Conservation (phyloP, 2,888 invertebrate species). For the Sussaba pulchella region DNA sequence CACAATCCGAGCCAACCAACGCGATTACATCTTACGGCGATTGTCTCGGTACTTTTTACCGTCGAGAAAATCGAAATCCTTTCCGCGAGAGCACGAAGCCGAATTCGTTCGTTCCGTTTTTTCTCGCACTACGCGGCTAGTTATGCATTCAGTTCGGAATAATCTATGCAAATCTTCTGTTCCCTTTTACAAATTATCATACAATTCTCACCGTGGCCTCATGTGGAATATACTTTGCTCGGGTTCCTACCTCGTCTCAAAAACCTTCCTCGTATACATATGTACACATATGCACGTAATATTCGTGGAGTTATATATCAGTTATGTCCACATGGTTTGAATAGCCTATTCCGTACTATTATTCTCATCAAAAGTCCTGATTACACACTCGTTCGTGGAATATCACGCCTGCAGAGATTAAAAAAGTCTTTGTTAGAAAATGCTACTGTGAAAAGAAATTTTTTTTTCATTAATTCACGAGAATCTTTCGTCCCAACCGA, state of each 20-base stretch:
- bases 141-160: conserved; percentile 39
- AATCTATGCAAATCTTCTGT: conserved; percentile 48
- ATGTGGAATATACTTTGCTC: conserved; percentile 12
- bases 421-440: background rate
- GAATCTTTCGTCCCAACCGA: background rate
- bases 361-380: background rate
- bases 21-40: background rate
- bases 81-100: conserved; percentile 9
- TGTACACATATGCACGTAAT: background rate
- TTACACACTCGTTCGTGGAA: background rate
- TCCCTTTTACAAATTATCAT: conserved; percentile 36
- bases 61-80: too few relatives aligned
- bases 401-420: background rate
- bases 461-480: background rate
- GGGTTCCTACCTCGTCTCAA: conserved; percentile 9
- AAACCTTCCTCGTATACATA: background rate
- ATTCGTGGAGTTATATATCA: conserved; percentile 13
- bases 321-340: conserved; percentile 21
- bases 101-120: conserved; percentile 22
- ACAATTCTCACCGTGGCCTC: conserved; percentile 38
- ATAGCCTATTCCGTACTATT: conserved; percentile 7
- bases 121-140: conserved; percentile 9
- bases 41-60: background rate
- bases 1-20: background rate
- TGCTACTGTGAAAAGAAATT: background rate